These are phyloP conservation scores for Phymorhynchus buccinoides DNA, from an alignment of 1,140 invertebrate species.

Conservation along the genomic window DNA sequence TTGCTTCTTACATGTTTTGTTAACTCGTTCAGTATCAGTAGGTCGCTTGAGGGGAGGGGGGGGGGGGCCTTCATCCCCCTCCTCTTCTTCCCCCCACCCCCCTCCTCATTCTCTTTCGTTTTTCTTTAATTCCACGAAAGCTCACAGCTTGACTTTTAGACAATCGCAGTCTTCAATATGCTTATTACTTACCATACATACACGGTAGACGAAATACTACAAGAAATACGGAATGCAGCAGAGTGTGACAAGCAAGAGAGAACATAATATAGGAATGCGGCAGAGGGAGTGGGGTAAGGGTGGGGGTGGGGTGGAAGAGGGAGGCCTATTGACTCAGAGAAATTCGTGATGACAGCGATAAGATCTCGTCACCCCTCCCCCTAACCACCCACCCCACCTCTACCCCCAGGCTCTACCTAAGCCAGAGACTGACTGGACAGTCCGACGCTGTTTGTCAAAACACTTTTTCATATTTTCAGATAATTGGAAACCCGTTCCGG, in stretches of 20 bases:
- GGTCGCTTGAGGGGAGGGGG: too few species aligned
- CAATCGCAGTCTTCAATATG: too few species aligned
- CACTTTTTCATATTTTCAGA: constrained; percentile 7
- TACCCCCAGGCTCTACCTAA: too few species aligned
- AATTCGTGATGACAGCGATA: not conserved
- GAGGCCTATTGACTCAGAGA: not conserved
- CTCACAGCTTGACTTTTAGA: too few species aligned
- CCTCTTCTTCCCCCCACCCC: not conserved
- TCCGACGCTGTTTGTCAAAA: constrained; percentile 1
- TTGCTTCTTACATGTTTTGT: too few species aligned
- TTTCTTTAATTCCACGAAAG: not conserved
- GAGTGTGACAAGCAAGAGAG: not conserved
- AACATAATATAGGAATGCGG: not conserved
- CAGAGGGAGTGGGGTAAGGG: not conserved
- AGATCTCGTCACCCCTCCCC: too few species aligned
- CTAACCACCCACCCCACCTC: too few species aligned
- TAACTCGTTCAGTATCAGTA: too few species aligned
- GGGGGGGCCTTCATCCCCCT: not conserved
- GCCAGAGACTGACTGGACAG: not conserved
- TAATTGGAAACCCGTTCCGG: constrained; percentile 1
- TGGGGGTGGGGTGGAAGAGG: not conserved
- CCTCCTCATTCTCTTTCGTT: not conserved
- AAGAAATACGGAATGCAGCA: not conserved
- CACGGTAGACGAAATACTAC: too few species aligned
- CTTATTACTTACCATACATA: too few species aligned